Evolutionary conservation across 1,140 invertebrate species (phyloP).

Genomic region (Diuraphis noxia): DNA sequence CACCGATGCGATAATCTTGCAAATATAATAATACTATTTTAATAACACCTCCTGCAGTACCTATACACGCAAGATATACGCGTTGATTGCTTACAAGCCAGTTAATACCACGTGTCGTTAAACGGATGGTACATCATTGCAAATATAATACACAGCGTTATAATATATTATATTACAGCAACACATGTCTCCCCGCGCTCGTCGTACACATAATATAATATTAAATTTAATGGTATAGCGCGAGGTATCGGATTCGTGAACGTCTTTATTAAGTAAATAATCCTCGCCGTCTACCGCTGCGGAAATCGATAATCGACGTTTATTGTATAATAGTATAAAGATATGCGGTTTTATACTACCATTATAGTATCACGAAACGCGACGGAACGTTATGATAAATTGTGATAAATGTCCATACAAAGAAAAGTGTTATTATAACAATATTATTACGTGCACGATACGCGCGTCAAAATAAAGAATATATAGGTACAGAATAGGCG

Average conservation of each 20-base stretch:
- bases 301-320: conserved; percentile 4
- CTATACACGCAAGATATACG: no score
- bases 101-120: not conserved
- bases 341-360: not conserved
- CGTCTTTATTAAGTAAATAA: not conserved
- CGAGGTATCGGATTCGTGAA: not conserved
- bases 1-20: no score
- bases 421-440: not conserved
- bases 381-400: not conserved
- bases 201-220: not conserved
- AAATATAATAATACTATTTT: not conserved
- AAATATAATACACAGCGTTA: not conserved
- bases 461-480: not conserved
- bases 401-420: not conserved
- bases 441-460: not conserved
- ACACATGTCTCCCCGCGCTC: no score
- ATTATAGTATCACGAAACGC: not conserved
- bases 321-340: not conserved
- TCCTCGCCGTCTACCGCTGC: not conserved
- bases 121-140: no score
- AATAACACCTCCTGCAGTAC: not conserved
- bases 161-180: not conserved
- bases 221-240: not conserved
- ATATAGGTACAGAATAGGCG: not conserved
- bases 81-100: not conserved